phyloP scores from a whole-genome alignment of 2,113 vertebrate genomes.

The Pongo pygmaeus region DNA sequence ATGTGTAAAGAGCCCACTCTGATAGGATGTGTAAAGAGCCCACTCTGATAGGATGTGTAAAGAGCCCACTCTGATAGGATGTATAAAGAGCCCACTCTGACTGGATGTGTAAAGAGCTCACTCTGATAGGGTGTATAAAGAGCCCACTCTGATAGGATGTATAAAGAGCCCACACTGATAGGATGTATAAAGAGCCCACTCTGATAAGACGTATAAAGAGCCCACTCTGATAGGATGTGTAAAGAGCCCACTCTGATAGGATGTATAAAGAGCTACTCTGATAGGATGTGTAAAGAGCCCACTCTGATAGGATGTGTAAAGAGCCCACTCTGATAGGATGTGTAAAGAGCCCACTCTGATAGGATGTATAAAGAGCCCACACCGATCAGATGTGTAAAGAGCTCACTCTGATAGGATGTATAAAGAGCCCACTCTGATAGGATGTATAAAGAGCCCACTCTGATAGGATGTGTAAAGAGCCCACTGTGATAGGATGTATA shows the following conservation, averaged over 20 bases:
- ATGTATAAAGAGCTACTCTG: not conserved
- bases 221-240: not conserved
- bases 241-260: not conserved
- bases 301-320: too few species aligned
- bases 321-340: too few species aligned
- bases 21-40: not conserved
- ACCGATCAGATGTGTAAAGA: not conserved
- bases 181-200: not conserved
- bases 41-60: not conserved
- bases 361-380: not conserved
- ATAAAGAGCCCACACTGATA: not conserved
- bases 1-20: not conserved
- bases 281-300: not conserved
- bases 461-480: not conserved
- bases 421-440: not conserved
- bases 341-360: not conserved
- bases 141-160: not conserved
- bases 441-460: not conserved
- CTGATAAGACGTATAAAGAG: not conserved
- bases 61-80: not conserved
- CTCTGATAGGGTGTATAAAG: not conserved
- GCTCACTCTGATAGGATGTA: not conserved
- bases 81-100: not conserved
- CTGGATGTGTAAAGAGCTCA: not conserved
- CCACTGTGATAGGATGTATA: not conserved